Conservation (phyloP, 2,797 vertebrate species). For the Pygocentrus nattereri region DNA sequence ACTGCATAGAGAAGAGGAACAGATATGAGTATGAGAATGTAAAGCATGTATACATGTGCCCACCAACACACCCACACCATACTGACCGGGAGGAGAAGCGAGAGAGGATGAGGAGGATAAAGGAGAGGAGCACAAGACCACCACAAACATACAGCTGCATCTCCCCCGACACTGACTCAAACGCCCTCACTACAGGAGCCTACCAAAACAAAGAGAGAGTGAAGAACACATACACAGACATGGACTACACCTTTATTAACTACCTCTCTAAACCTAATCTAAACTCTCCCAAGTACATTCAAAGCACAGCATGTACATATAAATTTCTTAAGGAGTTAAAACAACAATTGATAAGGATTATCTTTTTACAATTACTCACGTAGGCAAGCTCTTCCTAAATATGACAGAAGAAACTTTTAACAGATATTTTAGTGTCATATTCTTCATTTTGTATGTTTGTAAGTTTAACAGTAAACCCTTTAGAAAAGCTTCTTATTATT, state of each 20-base stretch:
- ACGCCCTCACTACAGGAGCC: conserved; percentile 72
- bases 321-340: too few relatives aligned
- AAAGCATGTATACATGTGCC: not conserved
- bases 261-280: not conserved
- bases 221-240: not conserved
- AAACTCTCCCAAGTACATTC: too few relatives aligned
- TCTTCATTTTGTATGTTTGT: too few relatives aligned
- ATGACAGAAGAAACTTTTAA: too few relatives aligned
- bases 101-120: conserved; percentile 80
- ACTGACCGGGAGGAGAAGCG: conserved; percentile 81
- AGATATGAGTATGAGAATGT: not conserved
- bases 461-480: too few relatives aligned
- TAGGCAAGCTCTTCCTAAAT: too few relatives aligned
- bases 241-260: not conserved
- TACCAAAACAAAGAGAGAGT: conserved; percentile 48
- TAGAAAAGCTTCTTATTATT: too few relatives aligned
- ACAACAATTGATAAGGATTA: too few relatives aligned
- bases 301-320: too few relatives aligned
- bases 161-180: conserved; percentile 74
- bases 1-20: conserved; percentile 63
- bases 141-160: conserved; percentile 76
- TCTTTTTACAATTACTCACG: too few relatives aligned
- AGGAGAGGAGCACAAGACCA: conserved; percentile 77
- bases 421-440: too few relatives aligned
- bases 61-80: not conserved